These are phyloP conservation scores for Helobdella robusta DNA, from an alignment of 2,888 invertebrate genomes.

Conservation along the genomic window DNA sequence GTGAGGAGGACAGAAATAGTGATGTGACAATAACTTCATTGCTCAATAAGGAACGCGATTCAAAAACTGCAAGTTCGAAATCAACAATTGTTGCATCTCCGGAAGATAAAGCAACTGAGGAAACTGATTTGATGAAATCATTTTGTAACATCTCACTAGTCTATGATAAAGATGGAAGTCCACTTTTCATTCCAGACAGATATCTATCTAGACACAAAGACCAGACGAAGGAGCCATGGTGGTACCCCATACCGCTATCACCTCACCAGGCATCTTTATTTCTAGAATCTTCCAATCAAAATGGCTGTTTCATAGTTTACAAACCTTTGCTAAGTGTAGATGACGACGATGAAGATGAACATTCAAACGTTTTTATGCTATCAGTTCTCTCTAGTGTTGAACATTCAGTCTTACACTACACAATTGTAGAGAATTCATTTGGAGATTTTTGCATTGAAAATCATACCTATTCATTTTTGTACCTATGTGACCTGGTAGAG, in stretches of 20 bases:
- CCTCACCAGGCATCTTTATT: slow-evolving; percentile 35
- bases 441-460: slow-evolving; percentile 34
- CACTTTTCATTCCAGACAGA: slow-evolving; percentile 30
- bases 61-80: neutral
- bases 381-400: neutral
- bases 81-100: neutral
- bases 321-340: neutral
- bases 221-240: slow-evolving; percentile 34
- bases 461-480: slow-evolving; percentile 34
- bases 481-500: slow-evolving; percentile 32
- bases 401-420: slow-evolving; percentile 32
- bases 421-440: slow-evolving; percentile 31
- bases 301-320: slow-evolving; percentile 36
- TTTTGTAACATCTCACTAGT: too few species aligned
- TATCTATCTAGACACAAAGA: slow-evolving; percentile 31
- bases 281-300: slow-evolving; percentile 30
- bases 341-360: slow-evolving; percentile 19
- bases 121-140: too few species aligned
- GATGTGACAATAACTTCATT: too few species aligned
- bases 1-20: too few species aligned
- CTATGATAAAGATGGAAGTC: slow-evolving; percentile 32
- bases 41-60: neutral
- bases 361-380: neutral
- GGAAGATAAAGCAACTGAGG: too few species aligned
- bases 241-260: slow-evolving; percentile 32